Evolutionary conservation across 2,113 vertebrate genomes (phyloP), one percentile per base, ranked within the genome.

Genomic region (Ardeotis arabs): DNA sequence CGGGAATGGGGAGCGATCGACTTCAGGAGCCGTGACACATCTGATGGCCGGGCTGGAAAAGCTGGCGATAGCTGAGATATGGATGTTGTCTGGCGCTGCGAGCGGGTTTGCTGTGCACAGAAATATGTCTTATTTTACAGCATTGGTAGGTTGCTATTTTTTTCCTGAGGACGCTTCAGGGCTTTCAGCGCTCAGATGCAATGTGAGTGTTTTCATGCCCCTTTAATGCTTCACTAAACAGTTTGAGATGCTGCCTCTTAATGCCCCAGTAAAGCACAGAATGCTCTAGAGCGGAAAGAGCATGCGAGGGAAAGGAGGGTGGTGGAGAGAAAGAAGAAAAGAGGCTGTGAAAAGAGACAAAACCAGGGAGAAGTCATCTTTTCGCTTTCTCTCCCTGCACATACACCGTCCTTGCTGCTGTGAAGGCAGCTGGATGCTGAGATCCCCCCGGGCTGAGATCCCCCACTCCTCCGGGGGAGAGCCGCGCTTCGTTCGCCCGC

Each of bases 191-290:
- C 83, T 89, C 39, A 39, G 88, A 44, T 31, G 60, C 78, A 41
- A 41, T 44, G 78, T 24, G 94, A 94, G 92, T 45, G 73, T 95
- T 97, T 96, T 95, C 85, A 31, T 93, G 96, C 59, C 92, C 93
- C 95, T 96, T 96, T 96, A 96, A 96, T 93, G 95, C 95, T 96
- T 91, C 95, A 88, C 95, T 91, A 94, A 88, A 87, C 93, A 89
- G 95, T 60, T 69, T 92, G 93, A 96, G 96, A 86, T 74, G 92
- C 79, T 17, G 90, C 92, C 75, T 95, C 93, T 80, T 96, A 95
- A 94, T 95, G 90, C 93, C 95, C 95, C 93, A 23, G 87, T 53
- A 94, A 95, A 90, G 95, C 85, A 50, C 52, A 1, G 90, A 75
- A 58, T 0, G 88, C 92, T 86, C 88, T 49, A 21, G 90, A 96